Evolutionary conservation across 2,888 invertebrate species (phyloP).

Genomic region (Glyphotaelius pellucidus): DNA sequence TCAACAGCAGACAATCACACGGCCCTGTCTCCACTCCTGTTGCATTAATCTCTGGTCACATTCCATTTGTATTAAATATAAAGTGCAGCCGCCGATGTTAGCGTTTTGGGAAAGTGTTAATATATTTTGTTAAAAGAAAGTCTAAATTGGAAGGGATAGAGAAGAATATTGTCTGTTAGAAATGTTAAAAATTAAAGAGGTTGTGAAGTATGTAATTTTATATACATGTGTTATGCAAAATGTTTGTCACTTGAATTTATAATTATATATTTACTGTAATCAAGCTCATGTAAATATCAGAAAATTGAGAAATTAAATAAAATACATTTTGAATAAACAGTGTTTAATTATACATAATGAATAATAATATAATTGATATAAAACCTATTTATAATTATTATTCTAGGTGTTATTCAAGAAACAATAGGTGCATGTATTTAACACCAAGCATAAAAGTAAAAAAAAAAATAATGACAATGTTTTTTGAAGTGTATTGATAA

Average conservation of each 20-base stretch:
- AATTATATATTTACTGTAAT: constrained; percentile 53
- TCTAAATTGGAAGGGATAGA: constrained; percentile 41
- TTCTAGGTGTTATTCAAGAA: background rate
- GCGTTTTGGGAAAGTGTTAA: constrained; percentile 10
- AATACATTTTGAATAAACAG: constrained; percentile 72
- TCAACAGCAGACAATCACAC: background rate
- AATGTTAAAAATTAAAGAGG: constrained; percentile 62
- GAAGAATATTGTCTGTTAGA: constrained; percentile 62
- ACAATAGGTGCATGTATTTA: background rate
- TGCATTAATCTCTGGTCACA: background rate
- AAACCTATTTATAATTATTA: background rate
- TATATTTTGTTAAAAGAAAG: constrained; percentile 36
- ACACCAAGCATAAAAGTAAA: background rate
- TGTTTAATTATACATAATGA: constrained; percentile 35
- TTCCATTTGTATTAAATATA: constrained; percentile 36
- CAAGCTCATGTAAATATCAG: constrained; percentile 64
- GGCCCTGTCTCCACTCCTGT: background rate
- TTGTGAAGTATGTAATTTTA: constrained; percentile 64
- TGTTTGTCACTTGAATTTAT: constrained; percentile 56
- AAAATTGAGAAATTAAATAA: constrained; percentile 76
- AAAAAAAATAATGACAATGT: background rate
- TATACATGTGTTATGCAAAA: constrained; percentile 59
- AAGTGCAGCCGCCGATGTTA: background rate
- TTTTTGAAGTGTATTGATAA: background rate
- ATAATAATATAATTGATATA: background rate